Evolutionary conservation across 2,888 invertebrate species (phyloP).

Genomic region (Palloptera scutellata): DNA sequence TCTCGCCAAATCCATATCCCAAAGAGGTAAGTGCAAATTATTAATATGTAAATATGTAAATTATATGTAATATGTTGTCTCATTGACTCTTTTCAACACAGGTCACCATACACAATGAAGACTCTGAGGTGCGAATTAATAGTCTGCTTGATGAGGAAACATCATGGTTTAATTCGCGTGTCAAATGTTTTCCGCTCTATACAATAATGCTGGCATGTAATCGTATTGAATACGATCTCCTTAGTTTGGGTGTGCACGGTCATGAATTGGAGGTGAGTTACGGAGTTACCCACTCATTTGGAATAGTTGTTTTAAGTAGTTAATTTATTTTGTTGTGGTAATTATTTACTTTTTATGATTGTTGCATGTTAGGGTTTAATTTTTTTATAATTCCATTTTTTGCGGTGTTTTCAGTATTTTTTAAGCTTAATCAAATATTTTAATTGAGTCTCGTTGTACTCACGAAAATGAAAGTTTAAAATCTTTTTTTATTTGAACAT

Average conservation of each 20-base stretch:
- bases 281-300: not conserved
- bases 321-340: not conserved
- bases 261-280: conserved; percentile 62
- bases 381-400: too few species aligned
- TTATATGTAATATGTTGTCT: conserved; percentile 15
- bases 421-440: too few species aligned
- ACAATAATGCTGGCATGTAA: conserved; percentile 82
- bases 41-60: not conserved
- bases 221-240: conserved; percentile 73
- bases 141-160: conserved; percentile 67
- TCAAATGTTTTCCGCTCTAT: conserved; percentile 86
- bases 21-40: conserved; percentile 69
- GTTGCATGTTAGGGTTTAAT: too few species aligned
- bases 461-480: conserved; percentile 28
- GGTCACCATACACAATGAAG: conserved; percentile 66
- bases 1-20: conserved; percentile 79
- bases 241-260: conserved; percentile 69
- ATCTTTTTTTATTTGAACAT: conserved; percentile 12
- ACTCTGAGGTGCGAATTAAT: conserved; percentile 67
- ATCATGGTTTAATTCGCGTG: conserved; percentile 74
- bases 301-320: not conserved
- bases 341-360: too few species aligned
- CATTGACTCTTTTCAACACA: conserved; percentile 42
- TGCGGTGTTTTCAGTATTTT: too few species aligned
- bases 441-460: not conserved